These are phyloP conservation scores for Xiphorhynchus elegans DNA, from an alignment of 2,113 vertebrate species.

Conservation along the genomic window DNA sequence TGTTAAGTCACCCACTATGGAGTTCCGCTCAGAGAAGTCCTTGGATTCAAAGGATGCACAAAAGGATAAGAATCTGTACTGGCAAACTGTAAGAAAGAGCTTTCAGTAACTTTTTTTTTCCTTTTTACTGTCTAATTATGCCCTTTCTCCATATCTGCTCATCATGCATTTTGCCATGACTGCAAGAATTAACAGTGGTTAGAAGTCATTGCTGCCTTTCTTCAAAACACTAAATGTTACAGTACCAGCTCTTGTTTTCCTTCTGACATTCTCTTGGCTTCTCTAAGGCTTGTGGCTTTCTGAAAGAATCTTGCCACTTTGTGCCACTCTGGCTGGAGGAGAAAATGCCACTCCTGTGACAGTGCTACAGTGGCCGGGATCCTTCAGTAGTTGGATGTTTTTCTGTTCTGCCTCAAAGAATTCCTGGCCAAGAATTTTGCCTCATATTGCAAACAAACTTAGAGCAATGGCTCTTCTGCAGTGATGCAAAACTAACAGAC, in stretches of 20 bases:
- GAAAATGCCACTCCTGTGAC: not conserved
- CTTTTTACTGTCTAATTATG: not conserved
- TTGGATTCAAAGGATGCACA: not conserved
- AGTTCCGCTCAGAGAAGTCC: not conserved
- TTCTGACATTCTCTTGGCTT: not conserved
- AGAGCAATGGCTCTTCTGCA: not conserved
- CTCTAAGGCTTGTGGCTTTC: not conserved
- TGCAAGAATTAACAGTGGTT: not conserved
- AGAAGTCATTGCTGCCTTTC: not conserved
- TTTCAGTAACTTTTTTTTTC: not conserved
- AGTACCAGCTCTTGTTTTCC: not conserved
- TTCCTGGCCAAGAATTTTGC: not conserved
- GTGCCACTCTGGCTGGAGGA: not conserved
- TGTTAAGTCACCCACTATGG: not conserved
- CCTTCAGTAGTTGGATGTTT: not conserved
- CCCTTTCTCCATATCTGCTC: not conserved
- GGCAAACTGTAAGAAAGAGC: not conserved
- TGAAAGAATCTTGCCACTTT: not conserved
- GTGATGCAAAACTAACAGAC: not conserved
- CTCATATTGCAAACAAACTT: not conserved
- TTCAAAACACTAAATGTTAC: not conserved
- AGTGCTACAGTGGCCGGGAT: rapidly evolving
- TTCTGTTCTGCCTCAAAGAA: not conserved
- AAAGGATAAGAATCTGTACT: not conserved
- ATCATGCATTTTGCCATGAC: not conserved